phyloP scores from a whole-genome alignment of 2,113 vertebrate genomes.

The Pycnonotus jocosus region DNA sequence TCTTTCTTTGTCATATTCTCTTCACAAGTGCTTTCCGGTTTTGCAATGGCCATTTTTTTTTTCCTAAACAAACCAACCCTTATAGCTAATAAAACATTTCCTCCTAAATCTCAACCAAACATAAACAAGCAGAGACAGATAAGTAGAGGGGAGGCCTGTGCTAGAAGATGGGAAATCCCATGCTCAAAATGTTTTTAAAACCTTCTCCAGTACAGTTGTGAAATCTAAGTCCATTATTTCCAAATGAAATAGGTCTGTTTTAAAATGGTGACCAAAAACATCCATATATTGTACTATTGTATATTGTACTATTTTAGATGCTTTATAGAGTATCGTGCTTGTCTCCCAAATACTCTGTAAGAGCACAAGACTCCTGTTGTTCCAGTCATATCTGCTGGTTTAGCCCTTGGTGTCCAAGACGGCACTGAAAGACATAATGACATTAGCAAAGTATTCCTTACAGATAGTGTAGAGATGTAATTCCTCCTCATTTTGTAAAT shows the following conservation, averaged over 20 bases:
- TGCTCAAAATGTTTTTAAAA: neutral
- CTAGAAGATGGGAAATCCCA: neutral
- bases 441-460: neutral
- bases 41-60: neutral
- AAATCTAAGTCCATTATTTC: neutral
- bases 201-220: neutral
- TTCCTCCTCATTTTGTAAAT: neutral
- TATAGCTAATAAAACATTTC: neutral
- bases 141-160: neutral
- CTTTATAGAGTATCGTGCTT: neutral
- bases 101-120: neutral
- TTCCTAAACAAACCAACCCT: neutral
- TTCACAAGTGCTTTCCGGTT: neutral
- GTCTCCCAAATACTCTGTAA: neutral
- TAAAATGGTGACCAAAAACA: neutral
- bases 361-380: neutral
- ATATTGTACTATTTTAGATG: neutral
- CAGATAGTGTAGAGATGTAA: neutral
- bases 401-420: neutral
- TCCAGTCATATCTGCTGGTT: neutral
- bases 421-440: neutral
- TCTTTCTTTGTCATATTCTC: neutral
- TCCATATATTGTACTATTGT: neutral
- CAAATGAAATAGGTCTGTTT: neutral
- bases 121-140: neutral